Base-by-base conservation (phyloP, 2,888 invertebrate species). In the Athalia rosae region DNA sequence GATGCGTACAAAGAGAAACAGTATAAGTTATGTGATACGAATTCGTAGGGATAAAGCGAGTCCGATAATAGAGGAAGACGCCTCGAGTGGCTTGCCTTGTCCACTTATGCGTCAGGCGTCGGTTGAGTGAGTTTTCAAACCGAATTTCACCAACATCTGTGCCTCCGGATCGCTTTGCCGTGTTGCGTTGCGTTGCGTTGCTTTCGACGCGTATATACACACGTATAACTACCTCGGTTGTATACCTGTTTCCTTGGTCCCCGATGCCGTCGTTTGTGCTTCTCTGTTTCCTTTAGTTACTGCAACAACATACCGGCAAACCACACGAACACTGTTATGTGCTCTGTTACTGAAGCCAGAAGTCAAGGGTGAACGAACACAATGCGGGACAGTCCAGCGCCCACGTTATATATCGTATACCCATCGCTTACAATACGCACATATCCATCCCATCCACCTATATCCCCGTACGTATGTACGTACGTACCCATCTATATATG, bases 71-170 rank as follows among this genome's bases (percentile, higher is more conserved):
- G 86, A 87, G 89, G 86, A 88, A 87, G 86, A 85, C 83, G 83
- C 83, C 81, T 84, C 83, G 87, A 89, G 89, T 89, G 88, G 86
- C 86, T 89, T 89, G 87, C 85, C 89, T 86, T 89, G 89, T 89
- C 87, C 89, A 87, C 88, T 89, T 89, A 89, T 89, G 86, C 88
- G 87, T 85, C 83, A 83, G 84, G 88, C 84, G 81, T 81, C 88
- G 89, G 87, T 88, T 86, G 86, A 88, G 89, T 88, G 87, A 88
- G 83, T 88, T 86, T 84, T 83, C 86, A 85, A 89, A 87, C 88
- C 87, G 87, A 87, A 88, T 88, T 89, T 86, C 86, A 86, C 87
- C 84, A 86, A 87, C 89, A 89, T 89, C 89, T 89, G 89, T 88
- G 86, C 78, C 63, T 85, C 84, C 84, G 28, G 28, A 82, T 81